Evolutionary conservation across 2,113 vertebrate genomes (phyloP).

Genomic region (Panurus biarmicus): DNA sequence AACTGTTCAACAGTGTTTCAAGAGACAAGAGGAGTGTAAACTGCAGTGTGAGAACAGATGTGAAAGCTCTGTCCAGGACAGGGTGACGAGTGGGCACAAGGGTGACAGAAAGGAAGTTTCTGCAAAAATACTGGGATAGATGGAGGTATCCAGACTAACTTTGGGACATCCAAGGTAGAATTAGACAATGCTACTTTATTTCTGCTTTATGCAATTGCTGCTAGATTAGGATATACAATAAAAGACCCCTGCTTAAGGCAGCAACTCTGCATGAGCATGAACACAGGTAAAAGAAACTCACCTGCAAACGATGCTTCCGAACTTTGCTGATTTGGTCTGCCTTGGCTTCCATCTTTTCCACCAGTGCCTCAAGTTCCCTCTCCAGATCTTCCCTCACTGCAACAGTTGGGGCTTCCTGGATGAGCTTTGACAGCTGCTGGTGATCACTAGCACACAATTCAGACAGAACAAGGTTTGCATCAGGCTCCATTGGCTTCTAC

Average conservation of each 20-base stretch:
- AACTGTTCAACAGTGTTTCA: neutral
- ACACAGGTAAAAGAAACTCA: neutral
- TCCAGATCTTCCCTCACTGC: slow-evolving; percentile 77
- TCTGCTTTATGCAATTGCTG: neutral
- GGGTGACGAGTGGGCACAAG: neutral
- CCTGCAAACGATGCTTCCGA: slow-evolving; percentile 80
- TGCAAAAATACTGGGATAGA: neutral
- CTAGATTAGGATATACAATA: neutral
- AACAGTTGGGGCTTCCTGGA: slow-evolving; percentile 70
- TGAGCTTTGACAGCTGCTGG: slow-evolving; percentile 79
- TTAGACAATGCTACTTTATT: neutral
- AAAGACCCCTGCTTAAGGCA: neutral
- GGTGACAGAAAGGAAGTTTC: neutral
- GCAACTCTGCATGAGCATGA: neutral
- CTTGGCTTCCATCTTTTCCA: slow-evolving; percentile 91
- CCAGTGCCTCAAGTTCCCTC: slow-evolving; percentile 78
- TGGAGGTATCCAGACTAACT: neutral
- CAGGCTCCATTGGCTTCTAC: neutral
- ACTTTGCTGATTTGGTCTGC: slow-evolving; percentile 91
- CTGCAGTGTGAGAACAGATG: neutral
- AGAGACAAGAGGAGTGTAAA: neutral
- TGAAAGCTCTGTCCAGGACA: neutral
- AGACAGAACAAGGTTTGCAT: neutral
- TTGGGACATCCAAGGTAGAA: neutral
- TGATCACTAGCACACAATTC: slow-evolving; percentile 73